A percentile compares a stretch with the other conserved stretches of the same genome.
phyloP scores from a whole-genome alignment of 2,113 vertebrate species.

The Ptilorrhoa leucosticta region DNA sequence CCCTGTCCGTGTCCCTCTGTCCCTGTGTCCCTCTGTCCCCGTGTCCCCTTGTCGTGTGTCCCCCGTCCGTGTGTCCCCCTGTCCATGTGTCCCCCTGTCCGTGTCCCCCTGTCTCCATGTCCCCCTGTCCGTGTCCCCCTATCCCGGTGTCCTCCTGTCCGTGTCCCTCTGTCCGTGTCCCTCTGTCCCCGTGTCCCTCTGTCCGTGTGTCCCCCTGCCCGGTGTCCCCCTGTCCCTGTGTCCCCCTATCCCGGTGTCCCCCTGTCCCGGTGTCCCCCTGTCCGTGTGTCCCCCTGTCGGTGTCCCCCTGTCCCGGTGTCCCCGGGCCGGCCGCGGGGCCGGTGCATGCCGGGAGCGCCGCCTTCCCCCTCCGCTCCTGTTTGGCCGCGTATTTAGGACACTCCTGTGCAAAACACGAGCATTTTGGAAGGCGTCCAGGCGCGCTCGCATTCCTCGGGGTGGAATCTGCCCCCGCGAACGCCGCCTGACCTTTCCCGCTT shows the following conservation, averaged over 20 bases:
- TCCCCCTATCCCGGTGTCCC: too few relatives aligned
- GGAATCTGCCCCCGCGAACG: conserved; percentile 52
- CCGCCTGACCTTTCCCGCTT: conserved; percentile 45
- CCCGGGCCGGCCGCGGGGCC: not conserved
- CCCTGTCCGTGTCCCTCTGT: too few relatives aligned
- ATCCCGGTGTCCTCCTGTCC: too few relatives aligned
- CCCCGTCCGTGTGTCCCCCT: not conserved
- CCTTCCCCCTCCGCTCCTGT: not conserved
- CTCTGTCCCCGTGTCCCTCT: not conserved
- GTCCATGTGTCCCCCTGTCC: not conserved
- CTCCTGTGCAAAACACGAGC: conserved; percentile 24
- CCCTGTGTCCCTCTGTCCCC: not conserved
- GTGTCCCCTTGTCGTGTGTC: not conserved
- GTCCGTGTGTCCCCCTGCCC: not conserved
- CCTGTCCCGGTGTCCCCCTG: not conserved
- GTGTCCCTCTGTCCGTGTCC: not conserved
- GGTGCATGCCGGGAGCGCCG: not conserved
- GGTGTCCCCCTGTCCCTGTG: too few relatives aligned
- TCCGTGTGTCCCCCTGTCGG: not conserved
- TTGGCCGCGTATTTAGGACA: not conserved
- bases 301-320: too few relatives aligned
- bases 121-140: not conserved
- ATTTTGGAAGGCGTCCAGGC: conserved; percentile 32
- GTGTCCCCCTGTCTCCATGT: not conserved
- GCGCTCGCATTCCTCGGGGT: conserved; percentile 12